Evolutionary conservation across 2,888 invertebrate genomes (phyloP).

Genomic region (Ophion obscuratus): DNA sequence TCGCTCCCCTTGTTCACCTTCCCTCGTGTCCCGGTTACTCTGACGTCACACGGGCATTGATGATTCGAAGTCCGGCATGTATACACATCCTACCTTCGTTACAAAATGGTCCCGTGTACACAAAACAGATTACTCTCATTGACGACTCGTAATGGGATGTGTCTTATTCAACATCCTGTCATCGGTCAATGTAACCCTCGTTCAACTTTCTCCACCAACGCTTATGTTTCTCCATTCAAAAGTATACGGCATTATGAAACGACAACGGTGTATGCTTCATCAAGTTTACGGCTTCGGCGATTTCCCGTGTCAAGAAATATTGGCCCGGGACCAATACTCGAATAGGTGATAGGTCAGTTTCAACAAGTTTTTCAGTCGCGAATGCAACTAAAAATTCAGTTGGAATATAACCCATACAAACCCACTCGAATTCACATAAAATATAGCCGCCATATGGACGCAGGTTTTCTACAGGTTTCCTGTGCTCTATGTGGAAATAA

Average conservation of each 20-base stretch:
- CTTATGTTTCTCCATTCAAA: background rate
- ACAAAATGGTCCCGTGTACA: constrained; percentile 55
- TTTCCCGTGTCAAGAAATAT: too few species aligned
- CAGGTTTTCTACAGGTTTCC: too few species aligned
- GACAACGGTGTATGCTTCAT: too few species aligned
- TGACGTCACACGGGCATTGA: background rate
- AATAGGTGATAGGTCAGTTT: too few species aligned
- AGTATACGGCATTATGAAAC: constrained; percentile 6
- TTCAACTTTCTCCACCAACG: background rate
- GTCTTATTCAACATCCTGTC: constrained; percentile 72
- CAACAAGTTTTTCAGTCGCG: too few species aligned
- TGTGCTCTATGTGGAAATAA: too few species aligned
- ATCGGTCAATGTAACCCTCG: constrained; percentile 9
- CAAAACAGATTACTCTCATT: constrained; percentile 81
- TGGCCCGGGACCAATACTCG: too few species aligned
- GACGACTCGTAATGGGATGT: constrained; percentile 80
- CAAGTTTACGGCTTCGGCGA: too few species aligned
- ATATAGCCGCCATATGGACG: too few species aligned
- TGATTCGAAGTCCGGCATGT: constrained; percentile 8
- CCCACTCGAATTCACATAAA: too few species aligned
- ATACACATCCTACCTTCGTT: background rate
- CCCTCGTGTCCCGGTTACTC: background rate
- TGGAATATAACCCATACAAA: too few species aligned
- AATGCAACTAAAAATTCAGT: too few species aligned
- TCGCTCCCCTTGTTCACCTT: constrained; percentile 14